phyloP scores from a whole-genome alignment of 2,888 invertebrate genomes.

The Papilio demoleus region DNA sequence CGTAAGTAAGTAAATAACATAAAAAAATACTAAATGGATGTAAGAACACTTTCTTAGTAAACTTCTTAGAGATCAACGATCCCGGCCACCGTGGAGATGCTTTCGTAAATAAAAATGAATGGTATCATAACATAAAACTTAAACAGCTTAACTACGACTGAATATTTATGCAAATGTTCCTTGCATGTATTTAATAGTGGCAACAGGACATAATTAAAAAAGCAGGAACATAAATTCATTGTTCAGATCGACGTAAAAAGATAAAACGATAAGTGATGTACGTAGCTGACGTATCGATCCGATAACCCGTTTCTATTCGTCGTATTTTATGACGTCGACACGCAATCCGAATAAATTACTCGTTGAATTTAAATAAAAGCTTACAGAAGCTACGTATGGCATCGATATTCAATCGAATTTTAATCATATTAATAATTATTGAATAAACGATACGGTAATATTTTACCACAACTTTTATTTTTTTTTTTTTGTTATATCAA shows the following conservation, averaged over 20 bases:
- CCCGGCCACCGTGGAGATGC: no score
- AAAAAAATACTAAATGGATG: no score
- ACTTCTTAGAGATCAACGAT: no score
- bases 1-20: no score
- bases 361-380: slow-evolving; percentile 29
- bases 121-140: no score
- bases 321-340: slow-evolving; percentile 25
- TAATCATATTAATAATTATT: neutral
- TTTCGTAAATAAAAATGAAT: no score
- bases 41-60: no score
- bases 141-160: no score
- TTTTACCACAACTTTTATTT: no score
- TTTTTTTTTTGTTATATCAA: no score
- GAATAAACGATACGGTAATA: neutral
- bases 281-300: slow-evolving; percentile 25
- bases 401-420: neutral
- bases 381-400: neutral
- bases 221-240: slow-evolving; percentile 25
- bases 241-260: neutral
- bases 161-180: no score
- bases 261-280: slow-evolving; percentile 25
- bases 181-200: neutral
- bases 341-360: slow-evolving; percentile 18
- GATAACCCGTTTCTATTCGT: slow-evolving; percentile 32
- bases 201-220: neutral